A percentile compares a stretch with the other conserved stretches of the same genome.
These are phyloP conservation scores for Limnephilus auricula DNA, from an alignment of 2,888 invertebrate genomes.

Conservation along the genomic window DNA sequence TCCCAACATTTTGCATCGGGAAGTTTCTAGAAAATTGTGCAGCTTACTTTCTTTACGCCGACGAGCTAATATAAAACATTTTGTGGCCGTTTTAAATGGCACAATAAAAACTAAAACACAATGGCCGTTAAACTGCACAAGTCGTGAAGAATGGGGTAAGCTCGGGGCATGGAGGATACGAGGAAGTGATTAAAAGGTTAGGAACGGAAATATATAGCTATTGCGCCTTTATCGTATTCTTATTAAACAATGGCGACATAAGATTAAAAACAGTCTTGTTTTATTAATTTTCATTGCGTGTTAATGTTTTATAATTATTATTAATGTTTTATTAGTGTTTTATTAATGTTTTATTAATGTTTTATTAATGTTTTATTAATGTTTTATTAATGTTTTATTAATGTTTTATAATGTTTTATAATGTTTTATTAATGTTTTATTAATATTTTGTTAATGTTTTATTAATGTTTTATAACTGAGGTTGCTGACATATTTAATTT, in stretches of 20 bases:
- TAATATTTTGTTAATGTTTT: too few species aligned
- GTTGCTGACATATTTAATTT: too few species aligned
- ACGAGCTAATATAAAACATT: conserved; percentile 59
- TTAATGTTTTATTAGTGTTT: too few species aligned
- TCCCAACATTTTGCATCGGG: conserved; percentile 55
- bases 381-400: too few species aligned
- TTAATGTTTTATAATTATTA: too few species aligned
- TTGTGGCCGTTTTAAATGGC: conserved; percentile 59
- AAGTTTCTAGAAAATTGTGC: conserved; percentile 57
- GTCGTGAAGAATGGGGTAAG: conserved; percentile 4
- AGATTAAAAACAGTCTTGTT: too few species aligned
- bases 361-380: too few species aligned
- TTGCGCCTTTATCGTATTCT: not conserved
- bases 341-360: too few species aligned
- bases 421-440: too few species aligned
- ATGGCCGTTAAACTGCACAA: conserved; percentile 49
- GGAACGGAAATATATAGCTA: not conserved
- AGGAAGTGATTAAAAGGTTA: conserved; percentile 3
- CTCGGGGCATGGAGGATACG: not conserved
- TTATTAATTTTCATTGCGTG: too few species aligned
- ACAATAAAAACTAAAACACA: conserved; percentile 60
- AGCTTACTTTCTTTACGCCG: conserved; percentile 56
- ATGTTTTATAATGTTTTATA: too few species aligned
- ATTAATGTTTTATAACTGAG: too few species aligned
- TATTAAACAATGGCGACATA: not conserved